phyloP scores from a whole-genome alignment of 1,140 invertebrate species.

The Brachystomella parvula region DNA sequence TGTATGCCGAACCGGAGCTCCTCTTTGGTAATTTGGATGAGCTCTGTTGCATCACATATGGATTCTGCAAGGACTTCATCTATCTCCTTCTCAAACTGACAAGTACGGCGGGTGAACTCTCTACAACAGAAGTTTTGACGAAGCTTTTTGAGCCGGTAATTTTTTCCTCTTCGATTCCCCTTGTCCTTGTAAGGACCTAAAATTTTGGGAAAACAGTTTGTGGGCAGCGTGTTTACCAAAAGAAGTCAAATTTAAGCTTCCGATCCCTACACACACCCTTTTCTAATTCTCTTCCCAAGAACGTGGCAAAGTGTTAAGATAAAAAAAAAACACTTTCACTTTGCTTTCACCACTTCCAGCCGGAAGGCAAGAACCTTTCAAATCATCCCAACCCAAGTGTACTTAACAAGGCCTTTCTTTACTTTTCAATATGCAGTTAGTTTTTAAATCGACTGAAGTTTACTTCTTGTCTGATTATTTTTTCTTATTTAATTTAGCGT shows the following conservation, averaged over 20 bases:
- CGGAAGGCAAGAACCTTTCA: not conserved
- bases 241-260: too few relatives aligned
- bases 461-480: too few relatives aligned
- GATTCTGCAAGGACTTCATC: slow-evolving; percentile 61
- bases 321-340: not conserved
- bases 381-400: not conserved
- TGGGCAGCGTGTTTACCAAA: too few relatives aligned
- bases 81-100: slow-evolving; percentile 51
- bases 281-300: too few relatives aligned
- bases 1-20: slow-evolving; percentile 60
- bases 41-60: slow-evolving; percentile 58
- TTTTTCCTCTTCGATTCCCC: slow-evolving; percentile 10
- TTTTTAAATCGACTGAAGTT: too few relatives aligned
- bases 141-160: slow-evolving; percentile 55
- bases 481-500: too few relatives aligned
- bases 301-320: too few relatives aligned
- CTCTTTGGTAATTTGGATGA: slow-evolving; percentile 64
- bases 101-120: slow-evolving; percentile 43
- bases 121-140: slow-evolving; percentile 51
- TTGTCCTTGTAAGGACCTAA: too few relatives aligned
- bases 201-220: too few relatives aligned
- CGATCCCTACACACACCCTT: too few relatives aligned
- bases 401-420: too few relatives aligned
- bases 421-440: too few relatives aligned
- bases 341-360: not conserved